Evolutionary conservation across 2,888 invertebrate species (phyloP).

Genomic region (Andrena hattorfiana): DNA sequence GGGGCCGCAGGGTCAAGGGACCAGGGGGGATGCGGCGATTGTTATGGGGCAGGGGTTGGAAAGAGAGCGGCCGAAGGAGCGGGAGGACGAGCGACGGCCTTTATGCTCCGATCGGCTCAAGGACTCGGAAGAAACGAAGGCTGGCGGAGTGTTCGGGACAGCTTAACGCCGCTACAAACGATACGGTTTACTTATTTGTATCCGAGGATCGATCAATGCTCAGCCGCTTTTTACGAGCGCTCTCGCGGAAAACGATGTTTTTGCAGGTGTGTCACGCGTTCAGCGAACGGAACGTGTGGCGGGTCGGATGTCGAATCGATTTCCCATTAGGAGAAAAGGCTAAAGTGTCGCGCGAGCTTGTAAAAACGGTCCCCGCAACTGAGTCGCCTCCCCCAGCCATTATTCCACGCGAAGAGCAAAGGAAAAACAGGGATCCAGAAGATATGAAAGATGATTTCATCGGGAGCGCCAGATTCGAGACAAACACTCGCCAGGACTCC

Average conservation of each 20-base stretch:
- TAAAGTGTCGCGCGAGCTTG: conserved; percentile 27
- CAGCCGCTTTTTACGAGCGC: conserved; percentile 27
- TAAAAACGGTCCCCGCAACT: conserved; percentile 15
- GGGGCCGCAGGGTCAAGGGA: conserved; percentile 31
- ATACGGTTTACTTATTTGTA: conserved; percentile 50
- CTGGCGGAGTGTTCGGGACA: conserved; percentile 40
- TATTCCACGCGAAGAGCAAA: not conserved
- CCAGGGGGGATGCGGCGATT: not conserved
- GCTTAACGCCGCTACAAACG: conserved; percentile 45
- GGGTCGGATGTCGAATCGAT: conserved; percentile 42
- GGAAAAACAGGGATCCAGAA: not conserved
- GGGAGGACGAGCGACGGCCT: conserved; percentile 20
- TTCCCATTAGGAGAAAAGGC: conserved; percentile 45
- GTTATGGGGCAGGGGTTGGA: conserved; percentile 14
- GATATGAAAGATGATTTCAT: not conserved
- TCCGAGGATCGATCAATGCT: conserved; percentile 48
- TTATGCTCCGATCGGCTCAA: conserved; percentile 36
- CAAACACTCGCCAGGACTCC: conserved; percentile 6
- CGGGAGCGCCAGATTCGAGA: not conserved
- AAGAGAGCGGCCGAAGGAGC: conserved; percentile 4
- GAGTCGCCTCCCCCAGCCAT: conserved; percentile 15
- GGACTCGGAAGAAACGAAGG: conserved; percentile 52
- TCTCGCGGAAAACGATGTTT: conserved; percentile 32
- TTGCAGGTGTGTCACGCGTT: conserved; percentile 11
- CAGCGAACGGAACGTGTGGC: conserved; percentile 25